Evolutionary conservation across 2,888 invertebrate genomes (phyloP).

Genomic region (Alloscopus bannaensis): DNA sequence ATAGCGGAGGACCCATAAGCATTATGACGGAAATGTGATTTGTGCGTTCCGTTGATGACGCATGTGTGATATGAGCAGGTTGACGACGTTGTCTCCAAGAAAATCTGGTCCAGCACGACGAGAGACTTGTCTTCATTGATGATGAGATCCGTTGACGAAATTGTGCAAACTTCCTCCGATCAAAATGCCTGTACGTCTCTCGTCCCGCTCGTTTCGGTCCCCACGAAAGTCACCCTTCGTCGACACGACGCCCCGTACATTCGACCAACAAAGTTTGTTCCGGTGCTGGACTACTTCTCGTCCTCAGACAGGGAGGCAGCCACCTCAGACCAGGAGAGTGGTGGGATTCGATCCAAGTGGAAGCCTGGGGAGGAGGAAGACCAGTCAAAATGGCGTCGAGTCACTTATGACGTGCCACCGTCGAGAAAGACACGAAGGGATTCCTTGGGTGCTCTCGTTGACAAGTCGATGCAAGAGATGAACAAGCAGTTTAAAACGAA

Average conservation of each 20-base stretch:
- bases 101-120: too few relatives aligned
- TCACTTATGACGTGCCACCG: slow-evolving; percentile 74
- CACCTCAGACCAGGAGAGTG: slow-evolving; percentile 11
- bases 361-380: slow-evolving; percentile 28
- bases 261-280: slow-evolving; percentile 61
- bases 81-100: too few relatives aligned
- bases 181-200: too few relatives aligned
- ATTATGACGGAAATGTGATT: too few relatives aligned
- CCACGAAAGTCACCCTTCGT: not conserved
- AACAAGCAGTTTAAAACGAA: slow-evolving; percentile 60
- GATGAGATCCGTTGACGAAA: too few relatives aligned
- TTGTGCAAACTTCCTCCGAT: too few relatives aligned
- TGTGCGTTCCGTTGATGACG: too few relatives aligned
- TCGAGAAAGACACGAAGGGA: slow-evolving; percentile 73
- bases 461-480: slow-evolving; percentile 60
- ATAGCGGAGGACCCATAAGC: too few relatives aligned
- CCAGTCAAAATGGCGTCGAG: slow-evolving; percentile 47
- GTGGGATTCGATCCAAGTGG: slow-evolving; percentile 49
- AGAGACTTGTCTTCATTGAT: too few relatives aligned
- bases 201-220: not conserved
- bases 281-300: slow-evolving; percentile 58
- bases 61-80: too few relatives aligned
- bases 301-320: slow-evolving; percentile 29
- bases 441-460: slow-evolving; percentile 45
- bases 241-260: slow-evolving; percentile 52